phyloP scores from a whole-genome alignment of 2,888 invertebrate species.

The Dilophus febrilis region DNA sequence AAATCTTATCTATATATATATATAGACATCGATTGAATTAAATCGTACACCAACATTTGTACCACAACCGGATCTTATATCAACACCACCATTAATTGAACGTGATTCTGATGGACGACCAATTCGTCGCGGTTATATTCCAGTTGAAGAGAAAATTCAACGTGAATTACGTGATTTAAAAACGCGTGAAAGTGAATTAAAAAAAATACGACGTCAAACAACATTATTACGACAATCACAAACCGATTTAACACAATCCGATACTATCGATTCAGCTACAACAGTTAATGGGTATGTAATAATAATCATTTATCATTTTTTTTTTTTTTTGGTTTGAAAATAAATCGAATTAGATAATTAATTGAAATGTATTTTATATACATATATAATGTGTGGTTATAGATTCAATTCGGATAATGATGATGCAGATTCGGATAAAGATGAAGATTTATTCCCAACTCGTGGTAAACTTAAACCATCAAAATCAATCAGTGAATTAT shows the following conservation, averaged over 20 bases:
- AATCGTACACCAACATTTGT: conserved; percentile 24
- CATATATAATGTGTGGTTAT: not conserved
- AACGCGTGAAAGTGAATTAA: conserved; percentile 61
- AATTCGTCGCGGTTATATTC: conserved; percentile 58
- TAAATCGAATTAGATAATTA: not conserved
- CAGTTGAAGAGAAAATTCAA: conserved; percentile 78
- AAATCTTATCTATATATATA: not conserved
- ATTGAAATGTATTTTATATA: not conserved
- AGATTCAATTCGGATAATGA: conserved; percentile 26
- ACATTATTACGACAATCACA: conserved; percentile 39
- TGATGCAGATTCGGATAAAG: conserved; percentile 34
- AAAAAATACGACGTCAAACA: conserved; percentile 42
- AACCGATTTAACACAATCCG: conserved; percentile 41
- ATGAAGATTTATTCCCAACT: conserved; percentile 41
- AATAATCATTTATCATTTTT: not conserved
- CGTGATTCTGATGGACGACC: conserved; percentile 44
- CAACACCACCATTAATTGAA: conserved; percentile 32
- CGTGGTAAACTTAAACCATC: conserved; percentile 45
- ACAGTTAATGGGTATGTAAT: conserved; percentile 32
- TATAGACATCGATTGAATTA: conserved; percentile 1
- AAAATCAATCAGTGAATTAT: conserved; percentile 48
- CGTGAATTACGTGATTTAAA: conserved; percentile 73
- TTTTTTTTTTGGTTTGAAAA: not conserved
- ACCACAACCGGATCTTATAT: conserved; percentile 19
- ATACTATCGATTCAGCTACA: conserved; percentile 41